Evolutionary conservation across 1,140 invertebrate species (phyloP).

Genomic region (Solenopsis invicta): DNA sequence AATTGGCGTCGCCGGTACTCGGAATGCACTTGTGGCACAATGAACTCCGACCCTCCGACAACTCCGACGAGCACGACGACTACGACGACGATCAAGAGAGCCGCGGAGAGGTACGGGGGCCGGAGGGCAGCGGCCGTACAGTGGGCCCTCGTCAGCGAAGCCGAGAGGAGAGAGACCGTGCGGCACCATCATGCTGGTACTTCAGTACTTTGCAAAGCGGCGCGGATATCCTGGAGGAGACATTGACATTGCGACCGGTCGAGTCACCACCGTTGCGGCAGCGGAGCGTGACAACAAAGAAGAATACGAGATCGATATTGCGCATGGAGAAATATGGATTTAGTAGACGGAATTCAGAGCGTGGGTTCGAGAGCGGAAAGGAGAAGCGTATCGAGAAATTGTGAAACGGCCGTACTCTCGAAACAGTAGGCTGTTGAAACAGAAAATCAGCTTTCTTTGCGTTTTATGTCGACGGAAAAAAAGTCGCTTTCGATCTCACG

Average conservation of each 20-base stretch:
- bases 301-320: background rate
- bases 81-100: conserved; percentile 3
- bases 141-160: conserved; percentile 25
- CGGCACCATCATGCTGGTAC: conserved; percentile 28
- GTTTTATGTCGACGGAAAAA: background rate
- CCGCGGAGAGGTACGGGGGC: conserved; percentile 13
- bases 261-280: conserved; percentile 8
- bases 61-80: conserved; percentile 60
- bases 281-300: conserved; percentile 1
- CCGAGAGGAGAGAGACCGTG: conserved; percentile 23
- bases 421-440: conserved; percentile 35
- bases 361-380: background rate
- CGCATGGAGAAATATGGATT: background rate
- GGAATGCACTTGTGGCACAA: conserved; percentile 83
- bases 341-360: background rate
- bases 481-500: background rate
- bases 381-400: background rate
- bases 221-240: conserved; percentile 71
- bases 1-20: conserved; percentile 78
- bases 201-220: conserved; percentile 27
- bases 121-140: conserved; percentile 30
- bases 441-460: conserved; percentile 10
- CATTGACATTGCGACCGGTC: conserved; percentile 67
- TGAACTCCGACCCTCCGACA: conserved; percentile 82
- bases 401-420: background rate